Conservation (phyloP, 2,888 invertebrate species). For the Nomada fucata region DNA sequence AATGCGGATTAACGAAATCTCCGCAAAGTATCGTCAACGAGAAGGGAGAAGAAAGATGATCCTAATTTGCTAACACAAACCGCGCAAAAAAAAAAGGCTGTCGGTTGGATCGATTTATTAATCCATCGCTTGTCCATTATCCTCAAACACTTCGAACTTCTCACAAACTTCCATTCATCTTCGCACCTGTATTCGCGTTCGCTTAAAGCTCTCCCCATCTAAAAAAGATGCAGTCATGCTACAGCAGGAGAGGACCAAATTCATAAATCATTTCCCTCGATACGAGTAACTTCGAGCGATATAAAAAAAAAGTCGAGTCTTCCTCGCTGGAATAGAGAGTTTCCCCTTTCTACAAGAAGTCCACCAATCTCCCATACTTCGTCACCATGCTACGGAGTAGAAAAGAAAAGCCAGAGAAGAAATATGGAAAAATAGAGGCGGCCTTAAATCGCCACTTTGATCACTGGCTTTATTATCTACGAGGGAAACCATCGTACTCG, state of each 20-base stretch:
- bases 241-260: conserved; percentile 24
- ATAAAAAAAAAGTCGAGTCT: conserved; percentile 1
- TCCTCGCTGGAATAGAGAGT: conserved; percentile 3
- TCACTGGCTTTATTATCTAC: neutral
- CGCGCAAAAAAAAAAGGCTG: conserved; percentile 1
- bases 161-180: conserved; percentile 50
- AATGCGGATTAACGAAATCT: neutral
- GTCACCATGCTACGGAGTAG: neutral
- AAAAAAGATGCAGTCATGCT: conserved; percentile 21
- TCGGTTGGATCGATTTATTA: conserved; percentile 40
- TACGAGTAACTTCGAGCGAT: conserved; percentile 28
- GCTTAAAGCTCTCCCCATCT: neutral
- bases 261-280: conserved; percentile 53
- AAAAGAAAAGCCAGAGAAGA: neutral
- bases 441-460: conserved; percentile 11
- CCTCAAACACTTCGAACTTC: conserved; percentile 37
- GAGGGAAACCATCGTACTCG: too few species aligned
- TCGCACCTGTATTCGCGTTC: conserved; percentile 23
- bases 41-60: neutral
- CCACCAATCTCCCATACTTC: conserved; percentile 14
- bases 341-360: neutral
- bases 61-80: conserved; percentile 36
- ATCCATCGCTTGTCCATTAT: conserved; percentile 55
- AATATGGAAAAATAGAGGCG: neutral
- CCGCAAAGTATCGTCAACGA: neutral